Evolutionary conservation across 2,888 invertebrate species (phyloP).

Genomic region (Cheilosia variabilis): DNA sequence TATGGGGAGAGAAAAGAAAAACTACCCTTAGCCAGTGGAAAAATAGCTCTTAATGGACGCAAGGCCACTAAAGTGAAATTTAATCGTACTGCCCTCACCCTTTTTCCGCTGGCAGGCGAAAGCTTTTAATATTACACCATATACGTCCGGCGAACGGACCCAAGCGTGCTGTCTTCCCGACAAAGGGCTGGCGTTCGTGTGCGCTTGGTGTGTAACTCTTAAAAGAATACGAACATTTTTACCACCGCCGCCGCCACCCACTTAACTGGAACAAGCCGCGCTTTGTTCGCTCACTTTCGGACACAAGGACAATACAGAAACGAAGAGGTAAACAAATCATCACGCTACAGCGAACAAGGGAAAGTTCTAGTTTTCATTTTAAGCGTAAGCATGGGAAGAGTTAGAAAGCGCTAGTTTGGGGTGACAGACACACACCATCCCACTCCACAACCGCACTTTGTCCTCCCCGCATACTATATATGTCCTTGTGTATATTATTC

Average conservation of each 20-base stretch:
- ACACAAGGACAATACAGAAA: conserved; percentile 61
- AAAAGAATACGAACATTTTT: conserved; percentile 41
- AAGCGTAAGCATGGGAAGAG: conserved; percentile 18
- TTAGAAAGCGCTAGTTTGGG: conserved; percentile 57
- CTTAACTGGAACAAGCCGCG: conserved; percentile 56
- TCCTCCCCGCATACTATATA: conserved; percentile 10
- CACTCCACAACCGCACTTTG: conserved; percentile 52
- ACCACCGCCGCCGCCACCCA: conserved; percentile 17
- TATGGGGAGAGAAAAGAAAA: neutral
- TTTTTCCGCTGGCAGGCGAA: conserved; percentile 12
- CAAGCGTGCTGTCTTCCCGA: conserved; percentile 19
- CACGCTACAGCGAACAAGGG: conserved; percentile 74
- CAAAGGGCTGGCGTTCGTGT: conserved; percentile 43
- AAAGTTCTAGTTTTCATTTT: conserved; percentile 55
- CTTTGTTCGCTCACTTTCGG: conserved; percentile 42
- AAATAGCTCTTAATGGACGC: conserved; percentile 69
- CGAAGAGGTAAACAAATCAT: conserved; percentile 76
- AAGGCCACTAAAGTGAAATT: conserved; percentile 70
- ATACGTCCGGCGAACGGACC: conserved; percentile 2
- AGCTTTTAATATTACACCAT: conserved; percentile 69
- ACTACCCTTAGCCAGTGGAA: conserved; percentile 31
- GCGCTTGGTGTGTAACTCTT: conserved; percentile 22
- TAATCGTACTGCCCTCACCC: conserved; percentile 55
- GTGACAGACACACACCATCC: conserved; percentile 63
- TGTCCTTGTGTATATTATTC: conserved; percentile 15